These are phyloP conservation scores for Eupleurogrammus muticus DNA, from an alignment of 2,797 vertebrate genomes.

Conservation along the genomic window DNA sequence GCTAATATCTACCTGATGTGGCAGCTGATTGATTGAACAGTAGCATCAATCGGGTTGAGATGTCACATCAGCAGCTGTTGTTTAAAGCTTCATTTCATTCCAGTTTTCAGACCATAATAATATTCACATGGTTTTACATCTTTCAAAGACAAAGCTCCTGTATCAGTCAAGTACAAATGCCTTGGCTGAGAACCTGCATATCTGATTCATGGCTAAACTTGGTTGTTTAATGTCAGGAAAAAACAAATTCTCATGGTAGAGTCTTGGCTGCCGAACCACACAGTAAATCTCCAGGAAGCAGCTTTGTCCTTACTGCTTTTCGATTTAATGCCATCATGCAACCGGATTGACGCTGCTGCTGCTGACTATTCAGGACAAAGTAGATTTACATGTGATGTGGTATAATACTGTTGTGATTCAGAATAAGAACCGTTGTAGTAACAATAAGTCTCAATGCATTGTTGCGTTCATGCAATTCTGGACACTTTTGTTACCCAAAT, in stretches of 20 bases:
- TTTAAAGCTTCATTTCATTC: not conserved
- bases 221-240: not conserved
- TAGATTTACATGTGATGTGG: constrained; percentile 45
- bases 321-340: constrained; percentile 17
- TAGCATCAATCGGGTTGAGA: not conserved
- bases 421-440: constrained; percentile 46
- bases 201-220: constrained; percentile 3
- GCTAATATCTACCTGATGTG: constrained; percentile 1
- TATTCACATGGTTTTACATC: not conserved
- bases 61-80: not conserved
- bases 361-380: constrained; percentile 39
- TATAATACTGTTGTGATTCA: constrained; percentile 35
- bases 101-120: not conserved
- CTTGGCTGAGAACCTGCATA: not conserved
- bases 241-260: not conserved
- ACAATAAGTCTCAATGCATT: constrained; percentile 9
- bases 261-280: not conserved
- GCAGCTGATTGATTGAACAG: constrained; percentile 13
- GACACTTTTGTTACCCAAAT: not conserved
- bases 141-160: not conserved
- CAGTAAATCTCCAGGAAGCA: constrained; percentile 18
- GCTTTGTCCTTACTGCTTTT: constrained; percentile 11
- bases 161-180: not conserved
- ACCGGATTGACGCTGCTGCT: constrained; percentile 34
- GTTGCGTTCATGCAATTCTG: constrained; percentile 9